Evolutionary conservation across 1,140 invertebrate genomes (phyloP), one percentile per base, ranked within the genome.

Genomic region (Drosophila rhopaloa): DNA sequence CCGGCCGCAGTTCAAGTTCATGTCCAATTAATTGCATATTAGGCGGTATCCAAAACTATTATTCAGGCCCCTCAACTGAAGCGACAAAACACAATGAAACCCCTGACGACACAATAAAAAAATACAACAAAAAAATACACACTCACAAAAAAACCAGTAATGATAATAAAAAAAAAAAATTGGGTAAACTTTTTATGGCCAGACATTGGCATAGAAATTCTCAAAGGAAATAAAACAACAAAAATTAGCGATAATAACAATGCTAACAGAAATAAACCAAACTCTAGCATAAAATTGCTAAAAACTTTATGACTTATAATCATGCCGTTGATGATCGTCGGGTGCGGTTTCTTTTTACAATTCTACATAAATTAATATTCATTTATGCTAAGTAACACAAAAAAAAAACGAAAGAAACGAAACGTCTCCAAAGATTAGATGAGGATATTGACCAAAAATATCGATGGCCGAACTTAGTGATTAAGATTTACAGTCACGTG

Each of bases 1-100:
- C 4, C 14, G 4, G 32, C 32, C 29, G n/a, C 47, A 71, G 80
- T 59, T 83, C 81, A 85, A 84, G 65, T 80, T 81, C 75, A 82
- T 82, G 79, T 82, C 72, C 79, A 85, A 83, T 84, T 83, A 85
- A 83, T 83, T 85, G 77, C 65, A 85, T 85, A 83, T 83, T 84
- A 83, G 79, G 76, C 73, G 40, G 61, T 47, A 50, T 61, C 46
- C 35, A 55, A 55, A 72, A 83, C 72, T 80, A 72, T 84, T 80
- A 63, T 57, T 40, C 57, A 48, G 53, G 50, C 71, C 63, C 76
- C 67, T 83, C 81, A 84, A 83, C 68, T 83, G 81, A 81, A 85
- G 77, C 72, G 44, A 63, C 44, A 71, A 70, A 56, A 57, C 29
- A 68, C 67, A 68, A 71, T 56, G 65, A 46, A 65, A 35, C 14